Evolutionary conservation across 2,797 vertebrate species (phyloP).

Genomic region (Clamator glandarius): DNA sequence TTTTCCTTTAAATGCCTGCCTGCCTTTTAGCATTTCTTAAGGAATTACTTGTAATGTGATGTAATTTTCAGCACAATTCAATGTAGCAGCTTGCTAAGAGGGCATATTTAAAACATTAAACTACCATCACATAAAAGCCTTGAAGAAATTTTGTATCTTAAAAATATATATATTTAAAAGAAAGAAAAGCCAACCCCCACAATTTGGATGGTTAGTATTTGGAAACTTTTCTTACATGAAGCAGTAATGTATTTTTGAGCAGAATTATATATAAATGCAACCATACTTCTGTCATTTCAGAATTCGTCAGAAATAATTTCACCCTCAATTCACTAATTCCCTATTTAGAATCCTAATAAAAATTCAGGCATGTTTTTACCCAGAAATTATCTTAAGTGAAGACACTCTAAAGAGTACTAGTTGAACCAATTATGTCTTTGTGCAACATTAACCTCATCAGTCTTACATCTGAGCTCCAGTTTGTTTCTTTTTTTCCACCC

Average conservation of each 20-base stretch:
- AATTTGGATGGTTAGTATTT: not conserved
- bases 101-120: not conserved
- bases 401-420: not conserved
- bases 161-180: accelerated
- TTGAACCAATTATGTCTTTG: not conserved
- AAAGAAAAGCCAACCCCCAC: not conserved
- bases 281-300: not conserved
- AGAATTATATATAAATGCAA: not conserved
- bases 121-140: not conserved
- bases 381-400: not conserved
- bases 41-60: not conserved
- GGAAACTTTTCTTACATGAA: not conserved
- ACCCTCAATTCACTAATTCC: not conserved
- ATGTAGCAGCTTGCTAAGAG: not conserved
- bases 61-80: not conserved
- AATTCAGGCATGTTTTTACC: not conserved
- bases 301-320: not conserved
- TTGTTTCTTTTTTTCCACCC: not conserved
- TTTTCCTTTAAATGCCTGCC: not conserved
- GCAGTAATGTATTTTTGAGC: not conserved
- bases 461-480: not conserved
- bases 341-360: not conserved
- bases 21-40: not conserved
- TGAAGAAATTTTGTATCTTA: not conserved
- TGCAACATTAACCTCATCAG: not conserved